phyloP scores from a whole-genome alignment of 2,888 invertebrate species.

The Sthenelais limicola region DNA sequence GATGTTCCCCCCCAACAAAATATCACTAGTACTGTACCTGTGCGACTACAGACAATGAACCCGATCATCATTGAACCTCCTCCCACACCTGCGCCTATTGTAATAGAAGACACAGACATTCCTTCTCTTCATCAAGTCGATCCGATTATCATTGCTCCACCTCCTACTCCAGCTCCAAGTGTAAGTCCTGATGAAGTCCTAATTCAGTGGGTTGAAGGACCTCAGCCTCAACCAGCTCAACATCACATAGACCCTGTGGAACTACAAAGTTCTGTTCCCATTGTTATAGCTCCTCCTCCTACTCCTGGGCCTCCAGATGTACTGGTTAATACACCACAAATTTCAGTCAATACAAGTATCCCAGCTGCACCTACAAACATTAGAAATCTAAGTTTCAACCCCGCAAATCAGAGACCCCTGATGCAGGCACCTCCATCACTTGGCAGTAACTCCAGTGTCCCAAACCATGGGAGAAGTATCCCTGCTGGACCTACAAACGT shows the following conservation, averaged over 20 bases:
- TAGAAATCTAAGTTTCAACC: no score
- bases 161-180: conserved; percentile 20
- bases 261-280: background rate
- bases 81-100: conserved; percentile 9
- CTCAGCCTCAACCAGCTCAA: background rate
- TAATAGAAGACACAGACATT: no score
- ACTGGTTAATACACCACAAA: no score
- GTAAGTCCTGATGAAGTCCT: no score
- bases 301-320: conserved; percentile 16
- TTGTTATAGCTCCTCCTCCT: conserved; percentile 29
- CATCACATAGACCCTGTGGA: background rate
- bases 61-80: conserved; percentile 29
- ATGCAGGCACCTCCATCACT: conserved; percentile 21
- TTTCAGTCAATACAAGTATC: background rate
- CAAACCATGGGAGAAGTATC: no score
- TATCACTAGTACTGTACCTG: background rate
- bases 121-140: background rate
- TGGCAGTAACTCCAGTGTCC: no score
- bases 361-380: background rate
- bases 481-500: no score
- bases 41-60: background rate
- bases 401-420: no score
- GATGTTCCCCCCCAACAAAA: conserved; percentile 3
- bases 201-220: background rate
- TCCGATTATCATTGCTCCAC: conserved; percentile 21